phyloP scores from a whole-genome alignment of 2,888 invertebrate species.

The Podotricha telesiphe region DNA sequence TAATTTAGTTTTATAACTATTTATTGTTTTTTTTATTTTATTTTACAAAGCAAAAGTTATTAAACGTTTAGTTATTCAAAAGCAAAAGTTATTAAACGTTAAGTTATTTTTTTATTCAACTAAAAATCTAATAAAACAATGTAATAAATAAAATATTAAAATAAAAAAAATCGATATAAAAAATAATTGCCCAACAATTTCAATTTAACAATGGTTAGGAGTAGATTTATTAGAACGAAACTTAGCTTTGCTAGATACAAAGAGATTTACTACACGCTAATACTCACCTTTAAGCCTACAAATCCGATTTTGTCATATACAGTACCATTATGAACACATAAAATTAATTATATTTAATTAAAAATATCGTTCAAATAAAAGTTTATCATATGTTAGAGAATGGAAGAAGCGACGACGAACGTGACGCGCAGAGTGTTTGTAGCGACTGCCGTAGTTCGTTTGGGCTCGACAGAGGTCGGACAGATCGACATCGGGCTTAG shows the following conservation, averaged over 20 bases:
- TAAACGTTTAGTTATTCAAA: too few relatives aligned
- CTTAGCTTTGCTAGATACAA: neutral
- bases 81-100: too few relatives aligned
- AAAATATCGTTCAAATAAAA: conserved; percentile 59
- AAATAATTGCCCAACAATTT: neutral
- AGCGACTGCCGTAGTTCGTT: conserved; percentile 58
- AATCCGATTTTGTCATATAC: conserved; percentile 50
- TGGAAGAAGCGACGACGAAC: conserved; percentile 53
- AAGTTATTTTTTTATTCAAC: too few relatives aligned
- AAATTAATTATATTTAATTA: conserved; percentile 39
- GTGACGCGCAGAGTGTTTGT: conserved; percentile 53
- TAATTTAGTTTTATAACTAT: too few relatives aligned
- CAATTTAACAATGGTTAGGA: neutral
- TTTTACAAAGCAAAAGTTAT: too few relatives aligned
- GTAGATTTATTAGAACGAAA: conserved; percentile 11
- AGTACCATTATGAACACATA: conserved; percentile 60
- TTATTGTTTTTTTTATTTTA: too few relatives aligned
- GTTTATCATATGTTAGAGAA: conserved; percentile 66
- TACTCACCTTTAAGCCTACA: conserved; percentile 46
- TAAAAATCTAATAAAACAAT: too few relatives aligned
- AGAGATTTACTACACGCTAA: neutral
- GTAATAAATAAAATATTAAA: neutral
- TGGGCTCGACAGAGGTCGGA: conserved; percentile 49
- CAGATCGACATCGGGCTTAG: conserved; percentile 46
- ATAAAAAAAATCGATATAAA: neutral